Evolutionary conservation across 2,888 invertebrate genomes (phyloP).

Genomic region (Mesodorylaimus sp.): DNA sequence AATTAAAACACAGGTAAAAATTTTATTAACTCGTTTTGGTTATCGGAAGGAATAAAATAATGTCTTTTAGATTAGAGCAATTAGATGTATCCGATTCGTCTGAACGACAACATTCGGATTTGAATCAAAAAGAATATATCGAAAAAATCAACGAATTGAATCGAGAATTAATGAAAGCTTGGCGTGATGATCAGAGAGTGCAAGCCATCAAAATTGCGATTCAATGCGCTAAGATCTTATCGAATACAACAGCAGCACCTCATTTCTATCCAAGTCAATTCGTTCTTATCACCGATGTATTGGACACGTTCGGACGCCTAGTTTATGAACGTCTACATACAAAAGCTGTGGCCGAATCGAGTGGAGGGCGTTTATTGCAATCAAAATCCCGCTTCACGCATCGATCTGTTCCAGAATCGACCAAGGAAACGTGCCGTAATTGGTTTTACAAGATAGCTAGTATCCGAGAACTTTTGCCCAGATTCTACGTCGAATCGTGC

Average conservation of each 20-base stretch:
- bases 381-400: constrained; percentile 34
- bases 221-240: constrained; percentile 74
- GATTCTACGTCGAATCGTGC: constrained; percentile 77
- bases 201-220: constrained; percentile 89
- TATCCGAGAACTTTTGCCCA: constrained; percentile 74
- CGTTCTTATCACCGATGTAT: constrained; percentile 79
- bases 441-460: constrained; percentile 99
- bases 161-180: constrained; percentile 69
- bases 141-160: constrained; percentile 71
- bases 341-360: neutral
- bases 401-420: constrained; percentile 44
- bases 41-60: too few relatives aligned
- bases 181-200: constrained; percentile 81
- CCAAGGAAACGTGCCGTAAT: constrained; percentile 59
- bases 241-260: constrained; percentile 62
- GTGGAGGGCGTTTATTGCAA: neutral
- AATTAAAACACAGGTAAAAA: constrained; percentile 22
- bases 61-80: constrained; percentile 55
- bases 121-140: constrained; percentile 80
- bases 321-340: constrained; percentile 59
- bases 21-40: neutral
- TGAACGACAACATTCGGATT: constrained; percentile 62
- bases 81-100: constrained; percentile 75
- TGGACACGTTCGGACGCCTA: constrained; percentile 70
- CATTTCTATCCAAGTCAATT: constrained; percentile 96